Evolutionary conservation across 1,140 invertebrate species (phyloP).

Genomic region (Grapholita molesta): DNA sequence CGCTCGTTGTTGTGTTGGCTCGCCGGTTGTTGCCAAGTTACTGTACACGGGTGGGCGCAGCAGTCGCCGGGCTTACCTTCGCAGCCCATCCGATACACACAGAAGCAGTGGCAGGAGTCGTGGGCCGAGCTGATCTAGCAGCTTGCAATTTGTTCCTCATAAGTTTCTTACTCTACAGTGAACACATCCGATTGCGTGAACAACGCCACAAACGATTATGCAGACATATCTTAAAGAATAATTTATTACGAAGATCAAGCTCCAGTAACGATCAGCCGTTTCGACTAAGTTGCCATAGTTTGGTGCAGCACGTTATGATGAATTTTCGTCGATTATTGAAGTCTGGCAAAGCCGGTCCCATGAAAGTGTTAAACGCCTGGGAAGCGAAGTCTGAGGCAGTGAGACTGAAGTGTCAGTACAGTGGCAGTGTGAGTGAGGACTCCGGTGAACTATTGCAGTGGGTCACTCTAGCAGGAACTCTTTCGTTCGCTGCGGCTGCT

Average conservation of each 20-base stretch:
- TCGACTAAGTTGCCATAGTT: conserved; percentile 61
- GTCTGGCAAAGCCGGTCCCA: conserved; percentile 57
- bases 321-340: conserved; percentile 62
- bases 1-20: conserved; percentile 86
- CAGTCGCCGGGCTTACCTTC: conserved; percentile 92
- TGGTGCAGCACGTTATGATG: conserved; percentile 63
- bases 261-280: conserved; percentile 49
- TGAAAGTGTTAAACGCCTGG: conserved; percentile 61
- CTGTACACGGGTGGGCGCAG: conserved; percentile 81
- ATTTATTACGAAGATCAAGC: conserved; percentile 40
- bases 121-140: conserved; percentile 95
- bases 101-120: conserved; percentile 97
- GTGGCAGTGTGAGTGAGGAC: conserved; percentile 66
- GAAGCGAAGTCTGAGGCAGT: conserved; percentile 49
- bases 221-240: conserved; percentile 49
- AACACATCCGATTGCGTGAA: conserved; percentile 81
- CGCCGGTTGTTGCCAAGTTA: conserved; percentile 81
- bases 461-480: conserved; percentile 79
- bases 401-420: conserved; percentile 65
- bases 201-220: conserved; percentile 51
- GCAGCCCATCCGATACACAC: conserved; percentile 97
- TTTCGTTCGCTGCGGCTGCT: conserved; percentile 82
- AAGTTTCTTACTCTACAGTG: conserved; percentile 89
- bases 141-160: conserved; percentile 94
- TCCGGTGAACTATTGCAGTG: conserved; percentile 70